A percentile compares a stretch with the other conserved stretches of the same genome.
Conservation (phyloP, 2,888 invertebrate genomes). For the Cataglyphis albicans region DNA sequence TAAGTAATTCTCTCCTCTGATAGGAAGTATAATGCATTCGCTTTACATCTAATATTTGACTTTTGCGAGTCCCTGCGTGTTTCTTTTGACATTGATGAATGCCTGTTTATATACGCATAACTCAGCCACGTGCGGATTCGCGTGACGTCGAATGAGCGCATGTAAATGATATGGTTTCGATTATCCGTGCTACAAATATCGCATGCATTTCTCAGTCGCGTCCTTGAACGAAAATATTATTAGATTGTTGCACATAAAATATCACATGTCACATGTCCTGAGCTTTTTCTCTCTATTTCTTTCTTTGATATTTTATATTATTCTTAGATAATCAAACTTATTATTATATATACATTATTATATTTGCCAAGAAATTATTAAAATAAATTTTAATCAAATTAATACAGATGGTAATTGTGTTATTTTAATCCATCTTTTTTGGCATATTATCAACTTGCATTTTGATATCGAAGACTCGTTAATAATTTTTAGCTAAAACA, state of each 20-base stretch:
- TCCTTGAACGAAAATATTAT: slow-evolving; percentile 27
- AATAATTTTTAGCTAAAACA: not conserved
- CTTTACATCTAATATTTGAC: slow-evolving; percentile 11
- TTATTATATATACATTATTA: not conserved
- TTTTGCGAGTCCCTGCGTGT: not conserved
- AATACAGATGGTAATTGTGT: not conserved
- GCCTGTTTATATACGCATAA: slow-evolving; percentile 20
- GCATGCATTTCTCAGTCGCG: slow-evolving; percentile 18
- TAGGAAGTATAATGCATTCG: not conserved
- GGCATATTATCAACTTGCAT: not conserved
- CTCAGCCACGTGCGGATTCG: not conserved
- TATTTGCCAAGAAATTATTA: not conserved
- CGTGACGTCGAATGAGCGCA: slow-evolving; percentile 12
- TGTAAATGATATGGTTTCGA: slow-evolving; percentile 34
- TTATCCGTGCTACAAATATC: slow-evolving; percentile 29
- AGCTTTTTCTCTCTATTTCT: not conserved
- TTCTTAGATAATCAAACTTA: not conserved
- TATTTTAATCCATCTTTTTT: not conserved
- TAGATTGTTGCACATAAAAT: slow-evolving; percentile 22
- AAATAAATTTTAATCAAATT: not conserved
- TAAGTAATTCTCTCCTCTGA: not conserved
- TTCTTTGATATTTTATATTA: not conserved
- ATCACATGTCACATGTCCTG: not conserved
- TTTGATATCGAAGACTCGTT: not conserved
- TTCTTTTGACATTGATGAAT: slow-evolving; percentile 27